Percentiles rank a stretch among this genome's conserved stretches.
phyloP scores from a whole-genome alignment of 2,113 vertebrate species.

The Lanius collurio region DNA sequence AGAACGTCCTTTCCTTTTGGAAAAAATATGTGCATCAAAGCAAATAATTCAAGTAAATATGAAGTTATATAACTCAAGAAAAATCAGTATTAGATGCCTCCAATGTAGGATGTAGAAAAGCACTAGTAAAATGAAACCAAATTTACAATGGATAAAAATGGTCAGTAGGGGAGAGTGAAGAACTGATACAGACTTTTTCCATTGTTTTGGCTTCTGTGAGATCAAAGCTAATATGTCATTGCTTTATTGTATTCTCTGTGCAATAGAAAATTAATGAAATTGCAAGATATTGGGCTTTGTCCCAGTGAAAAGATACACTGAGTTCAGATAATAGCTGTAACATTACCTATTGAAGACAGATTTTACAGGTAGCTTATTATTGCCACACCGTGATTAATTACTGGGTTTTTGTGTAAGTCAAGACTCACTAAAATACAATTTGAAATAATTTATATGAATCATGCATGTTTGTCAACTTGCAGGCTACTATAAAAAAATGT shows the following conservation, averaged over 20 bases:
- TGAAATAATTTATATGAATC: not conserved
- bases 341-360: not conserved
- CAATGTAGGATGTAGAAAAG: not conserved
- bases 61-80: not conserved
- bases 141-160: not conserved
- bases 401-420: not conserved
- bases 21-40: not conserved
- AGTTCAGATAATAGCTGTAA: not conserved
- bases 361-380: not conserved
- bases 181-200: not conserved
- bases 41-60: not conserved
- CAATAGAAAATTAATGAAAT: slow-evolving; percentile 1
- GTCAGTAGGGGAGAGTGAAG: not conserved
- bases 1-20: not conserved
- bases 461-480: not conserved
- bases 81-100: not conserved
- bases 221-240: not conserved
- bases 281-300: not conserved
- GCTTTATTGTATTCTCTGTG: not conserved
- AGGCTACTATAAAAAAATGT: not conserved
- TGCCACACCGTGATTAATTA: not conserved
- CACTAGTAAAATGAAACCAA: not conserved
- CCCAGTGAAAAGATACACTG: not conserved
- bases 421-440: not conserved
- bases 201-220: not conserved